Conservation (phyloP, 2,888 invertebrate species). For the Aphidius colemani region DNA sequence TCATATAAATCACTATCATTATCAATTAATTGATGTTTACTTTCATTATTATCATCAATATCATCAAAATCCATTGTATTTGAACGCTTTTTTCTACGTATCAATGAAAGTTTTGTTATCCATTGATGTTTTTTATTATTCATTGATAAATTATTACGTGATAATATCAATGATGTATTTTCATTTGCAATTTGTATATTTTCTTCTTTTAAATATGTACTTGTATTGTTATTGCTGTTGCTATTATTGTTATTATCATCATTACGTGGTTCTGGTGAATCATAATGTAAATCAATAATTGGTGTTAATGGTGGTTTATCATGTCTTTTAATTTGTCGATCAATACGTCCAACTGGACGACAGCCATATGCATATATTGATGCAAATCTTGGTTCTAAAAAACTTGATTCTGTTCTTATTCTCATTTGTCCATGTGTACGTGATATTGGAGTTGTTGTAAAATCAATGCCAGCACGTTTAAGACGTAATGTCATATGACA, state of each 20-base stretch:
- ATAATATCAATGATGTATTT: conserved; percentile 38
- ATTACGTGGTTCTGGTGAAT: conserved; percentile 48
- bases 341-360: conserved; percentile 60
- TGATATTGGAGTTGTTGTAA: conserved; percentile 72
- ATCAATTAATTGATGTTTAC: conserved; percentile 10
- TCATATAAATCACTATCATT: conserved; percentile 30
- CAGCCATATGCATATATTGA: conserved; percentile 86
- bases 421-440: conserved; percentile 73
- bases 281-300: conserved; percentile 37
- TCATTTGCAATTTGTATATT: conserved; percentile 49
- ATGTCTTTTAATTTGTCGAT: conserved; percentile 52
- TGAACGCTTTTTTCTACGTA: conserved; percentile 28
- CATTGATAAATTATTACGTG: conserved; percentile 40
- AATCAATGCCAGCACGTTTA: conserved; percentile 77
- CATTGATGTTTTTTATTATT: conserved; percentile 44
- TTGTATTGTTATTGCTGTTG: neutral
- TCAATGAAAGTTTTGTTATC: conserved; percentile 44
- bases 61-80: conserved; percentile 30
- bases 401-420: conserved; percentile 80
- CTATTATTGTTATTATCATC: neutral
- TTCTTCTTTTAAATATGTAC: conserved; percentile 41
- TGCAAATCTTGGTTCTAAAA: conserved; percentile 82
- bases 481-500: conserved; percentile 81
- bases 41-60: conserved; percentile 32
- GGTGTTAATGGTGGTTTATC: conserved; percentile 40